Base-by-base conservation (phyloP, 2,888 invertebrate species). In the Melolontha melolontha region DNA sequence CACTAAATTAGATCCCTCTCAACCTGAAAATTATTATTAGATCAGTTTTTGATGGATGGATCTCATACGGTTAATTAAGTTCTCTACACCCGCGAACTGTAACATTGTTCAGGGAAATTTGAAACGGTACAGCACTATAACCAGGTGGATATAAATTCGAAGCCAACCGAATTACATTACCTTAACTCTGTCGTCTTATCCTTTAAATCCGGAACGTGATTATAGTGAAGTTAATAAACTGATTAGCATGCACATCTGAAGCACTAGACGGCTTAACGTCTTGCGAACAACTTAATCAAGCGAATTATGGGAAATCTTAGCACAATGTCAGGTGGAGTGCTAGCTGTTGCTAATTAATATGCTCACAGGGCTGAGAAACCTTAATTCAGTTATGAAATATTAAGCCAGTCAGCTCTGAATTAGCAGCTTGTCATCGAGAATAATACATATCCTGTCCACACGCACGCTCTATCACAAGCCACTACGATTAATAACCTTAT, bases 351-450 rank as follows among this genome's bases (percentile, higher is more conserved):
- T 78, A 80, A 81, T 81, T 81, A 81, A 81, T 81, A 80, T 78
- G 79, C 79, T 76, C 77, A 74, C 75, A 75, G 73, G 74, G 77
- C 74, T 72, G 73, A 77, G 78, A 74, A 76, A 76, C 77, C 78
- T 78, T 80, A 79, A 80, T 80, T 79, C 78, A 74, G 78, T 79
- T 79, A 79, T 81, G 78, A 81, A 81, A 80, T 81, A 81, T 81
- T 81, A 78, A 81, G 75, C 75, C 73, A 77, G 77, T 74, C 75
- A 75, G 73, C 75, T 72, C 74, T 70, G 77, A 78, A 78, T 78
- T 79, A 78, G 78, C 76, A 76, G 76, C 75, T 77, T 79, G 79
- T 79, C 79, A 78, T 77, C 78, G 76, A 69, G 73, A 72, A 75
- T 76, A 75, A 76, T 77, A 73, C 73, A 77, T 75, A 75, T 72